Evolutionary conservation across 2,888 invertebrate species (phyloP).

Genomic region (Penaeus monodon): DNA sequence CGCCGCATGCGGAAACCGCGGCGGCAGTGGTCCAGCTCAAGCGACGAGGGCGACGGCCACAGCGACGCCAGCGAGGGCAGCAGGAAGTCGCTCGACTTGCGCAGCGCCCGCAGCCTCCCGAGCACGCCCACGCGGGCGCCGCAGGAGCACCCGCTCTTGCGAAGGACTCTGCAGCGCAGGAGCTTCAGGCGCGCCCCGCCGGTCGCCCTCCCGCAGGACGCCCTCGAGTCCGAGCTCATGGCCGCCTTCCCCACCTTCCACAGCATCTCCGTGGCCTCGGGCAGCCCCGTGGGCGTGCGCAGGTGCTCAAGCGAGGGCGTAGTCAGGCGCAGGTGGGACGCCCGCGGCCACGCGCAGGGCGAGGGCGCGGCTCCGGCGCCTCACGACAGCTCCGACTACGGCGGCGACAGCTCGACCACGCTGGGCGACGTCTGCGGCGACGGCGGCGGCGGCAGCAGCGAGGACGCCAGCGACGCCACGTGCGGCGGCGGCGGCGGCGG

Average conservation of each 20-base stretch:
- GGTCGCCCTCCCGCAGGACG: background rate
- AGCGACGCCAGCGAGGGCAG: background rate
- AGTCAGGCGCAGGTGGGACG: background rate
- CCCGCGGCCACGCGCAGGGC: background rate
- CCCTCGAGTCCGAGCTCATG: conserved; percentile 23
- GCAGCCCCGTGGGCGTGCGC: conserved; percentile 35
- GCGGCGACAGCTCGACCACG: too few relatives aligned
- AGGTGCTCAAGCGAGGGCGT: conserved; percentile 10
- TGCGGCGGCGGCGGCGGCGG: too few relatives aligned
- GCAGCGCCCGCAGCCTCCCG: background rate
- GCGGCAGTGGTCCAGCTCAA: conserved; percentile 25
- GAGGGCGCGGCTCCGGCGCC: too few relatives aligned
- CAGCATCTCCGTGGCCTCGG: conserved; percentile 39
- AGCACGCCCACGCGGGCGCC: background rate
- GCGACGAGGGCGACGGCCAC: conserved; percentile 9
- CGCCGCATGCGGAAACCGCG: background rate
- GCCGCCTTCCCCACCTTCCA: conserved; percentile 47
- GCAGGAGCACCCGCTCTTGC: conserved; percentile 4
- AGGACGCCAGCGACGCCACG: too few relatives aligned
- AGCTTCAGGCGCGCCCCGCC: background rate
- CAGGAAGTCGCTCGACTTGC: background rate
- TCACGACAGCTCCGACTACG: too few relatives aligned
- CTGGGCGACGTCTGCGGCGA: too few relatives aligned
- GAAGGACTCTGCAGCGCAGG: background rate
- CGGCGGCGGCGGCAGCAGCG: too few relatives aligned